Evolutionary conservation across 2,888 invertebrate species (phyloP).

Genomic region (Nebria brevicollis): DNA sequence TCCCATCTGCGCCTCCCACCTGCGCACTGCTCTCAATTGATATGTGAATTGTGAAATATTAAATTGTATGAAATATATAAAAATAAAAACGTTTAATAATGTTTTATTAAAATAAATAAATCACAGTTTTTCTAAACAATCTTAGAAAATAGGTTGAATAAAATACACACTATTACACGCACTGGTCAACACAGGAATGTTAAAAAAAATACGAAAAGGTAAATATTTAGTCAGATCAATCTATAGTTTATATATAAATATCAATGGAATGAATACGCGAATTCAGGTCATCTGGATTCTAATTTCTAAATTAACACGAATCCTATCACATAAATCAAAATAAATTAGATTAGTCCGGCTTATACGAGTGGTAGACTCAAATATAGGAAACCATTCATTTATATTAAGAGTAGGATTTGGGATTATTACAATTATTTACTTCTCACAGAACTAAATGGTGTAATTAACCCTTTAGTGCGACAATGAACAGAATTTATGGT

Average conservation of each 20-base stretch:
- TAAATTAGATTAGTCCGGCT: neutral
- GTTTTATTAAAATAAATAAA: no score
- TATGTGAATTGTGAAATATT: no score
- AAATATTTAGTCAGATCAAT: neutral
- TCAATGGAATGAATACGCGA: neutral
- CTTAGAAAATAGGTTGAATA: no score
- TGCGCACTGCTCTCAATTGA: no score
- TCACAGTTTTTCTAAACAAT: no score
- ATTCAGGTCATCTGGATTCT: neutral
- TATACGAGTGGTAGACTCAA: neutral
- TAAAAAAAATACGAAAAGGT: neutral
- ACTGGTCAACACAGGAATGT: neutral
- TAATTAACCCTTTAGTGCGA: neutral
- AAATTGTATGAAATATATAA: no score
- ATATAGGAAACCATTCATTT: neutral
- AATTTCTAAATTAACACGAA: neutral
- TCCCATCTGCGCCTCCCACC: no score
- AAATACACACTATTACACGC: neutral
- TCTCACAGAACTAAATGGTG: no score
- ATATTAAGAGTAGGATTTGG: neutral
- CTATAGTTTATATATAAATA: neutral
- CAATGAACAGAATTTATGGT: neutral
- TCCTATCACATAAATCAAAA: neutral
- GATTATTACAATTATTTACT: neutral
- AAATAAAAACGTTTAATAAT: no score